phyloP scores from a whole-genome alignment of 2,797 vertebrate genomes.

The Nothura maculosa region DNA sequence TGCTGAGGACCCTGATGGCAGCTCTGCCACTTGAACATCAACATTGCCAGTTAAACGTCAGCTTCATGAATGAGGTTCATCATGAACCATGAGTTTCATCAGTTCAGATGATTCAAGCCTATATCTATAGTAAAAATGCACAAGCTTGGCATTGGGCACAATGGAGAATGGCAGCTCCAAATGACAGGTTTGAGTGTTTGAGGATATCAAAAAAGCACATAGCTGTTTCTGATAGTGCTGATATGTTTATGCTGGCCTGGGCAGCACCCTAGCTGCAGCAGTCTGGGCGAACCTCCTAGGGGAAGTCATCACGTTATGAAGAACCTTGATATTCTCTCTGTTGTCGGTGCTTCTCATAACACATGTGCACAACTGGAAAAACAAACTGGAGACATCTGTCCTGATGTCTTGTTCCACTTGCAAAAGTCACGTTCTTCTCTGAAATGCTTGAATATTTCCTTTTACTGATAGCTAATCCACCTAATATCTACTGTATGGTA shows the following conservation, averaged over 20 bases:
- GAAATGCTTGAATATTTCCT: background rate
- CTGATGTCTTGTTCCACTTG: background rate
- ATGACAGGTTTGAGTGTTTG: background rate
- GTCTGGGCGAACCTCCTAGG: background rate
- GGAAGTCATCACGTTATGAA: background rate
- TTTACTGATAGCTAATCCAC: background rate
- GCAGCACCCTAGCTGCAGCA: background rate
- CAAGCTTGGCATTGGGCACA: background rate
- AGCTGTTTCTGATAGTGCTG: background rate
- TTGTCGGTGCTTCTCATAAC: background rate
- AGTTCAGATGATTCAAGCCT: background rate
- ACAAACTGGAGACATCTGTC: background rate
- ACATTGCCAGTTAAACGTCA: constrained; percentile 7
- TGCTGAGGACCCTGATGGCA: background rate
- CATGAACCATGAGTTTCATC: too few species aligned
- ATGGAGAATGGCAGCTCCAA: background rate
- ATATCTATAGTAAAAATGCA: background rate
- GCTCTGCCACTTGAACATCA: constrained; percentile 1
- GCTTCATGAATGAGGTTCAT: background rate
- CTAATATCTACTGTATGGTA: background rate
- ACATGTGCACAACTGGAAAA: background rate
- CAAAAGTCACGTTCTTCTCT: background rate
- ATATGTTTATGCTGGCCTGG: background rate
- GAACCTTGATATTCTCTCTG: background rate
- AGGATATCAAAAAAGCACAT: background rate